Percentiles rank a stretch among this genome's conserved stretches.
phyloP scores from a whole-genome alignment of 92 coral and sea anemone genomes.

The Parazoanthus atlanticus region DNA sequence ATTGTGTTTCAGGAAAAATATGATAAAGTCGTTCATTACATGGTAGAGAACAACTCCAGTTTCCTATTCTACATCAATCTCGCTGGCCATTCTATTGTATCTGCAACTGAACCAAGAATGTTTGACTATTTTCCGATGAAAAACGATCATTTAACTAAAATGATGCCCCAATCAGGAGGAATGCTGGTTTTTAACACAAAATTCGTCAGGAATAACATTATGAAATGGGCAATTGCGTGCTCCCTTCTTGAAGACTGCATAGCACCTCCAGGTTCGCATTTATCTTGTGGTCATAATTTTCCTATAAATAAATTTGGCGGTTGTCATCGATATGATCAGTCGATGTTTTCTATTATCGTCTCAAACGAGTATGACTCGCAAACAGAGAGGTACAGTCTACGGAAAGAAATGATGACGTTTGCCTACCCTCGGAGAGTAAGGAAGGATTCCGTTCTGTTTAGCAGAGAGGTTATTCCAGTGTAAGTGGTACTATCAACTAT shows the following conservation, averaged over 20 bases:
- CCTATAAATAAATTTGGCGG: constrained; percentile 43
- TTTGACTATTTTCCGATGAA: constrained; percentile 51
- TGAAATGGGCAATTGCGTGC: constrained; percentile 60
- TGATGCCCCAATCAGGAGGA: constrained; percentile 42
- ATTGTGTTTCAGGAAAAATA: constrained; percentile 9
- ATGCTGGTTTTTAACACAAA: constrained; percentile 48
- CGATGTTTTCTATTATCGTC: constrained; percentile 40
- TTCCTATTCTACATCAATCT: too few species aligned
- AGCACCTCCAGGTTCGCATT: constrained; percentile 44
- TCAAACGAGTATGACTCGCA: constrained; percentile 48
- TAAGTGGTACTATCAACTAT: background rate
- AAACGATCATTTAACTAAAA: background rate
- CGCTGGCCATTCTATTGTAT: too few species aligned
- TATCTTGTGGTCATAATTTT: constrained; percentile 30
- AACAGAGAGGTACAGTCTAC: constrained; percentile 34
- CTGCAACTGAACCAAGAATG: constrained; percentile 23
- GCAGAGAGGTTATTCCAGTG: constrained; percentile 18
- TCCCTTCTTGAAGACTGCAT: constrained; percentile 46
- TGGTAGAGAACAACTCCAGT: constrained; percentile 28
- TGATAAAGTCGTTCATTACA: constrained; percentile 16
- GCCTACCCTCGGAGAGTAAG: constrained; percentile 42
- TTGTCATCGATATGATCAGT: constrained; percentile 61
- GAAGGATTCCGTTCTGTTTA: constrained; percentile 11
- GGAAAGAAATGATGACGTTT: background rate
- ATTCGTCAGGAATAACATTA: constrained; percentile 22